Evolutionary conservation across 2,797 vertebrate species (phyloP).

Genomic region (Chelidonichthys spinosus): DNA sequence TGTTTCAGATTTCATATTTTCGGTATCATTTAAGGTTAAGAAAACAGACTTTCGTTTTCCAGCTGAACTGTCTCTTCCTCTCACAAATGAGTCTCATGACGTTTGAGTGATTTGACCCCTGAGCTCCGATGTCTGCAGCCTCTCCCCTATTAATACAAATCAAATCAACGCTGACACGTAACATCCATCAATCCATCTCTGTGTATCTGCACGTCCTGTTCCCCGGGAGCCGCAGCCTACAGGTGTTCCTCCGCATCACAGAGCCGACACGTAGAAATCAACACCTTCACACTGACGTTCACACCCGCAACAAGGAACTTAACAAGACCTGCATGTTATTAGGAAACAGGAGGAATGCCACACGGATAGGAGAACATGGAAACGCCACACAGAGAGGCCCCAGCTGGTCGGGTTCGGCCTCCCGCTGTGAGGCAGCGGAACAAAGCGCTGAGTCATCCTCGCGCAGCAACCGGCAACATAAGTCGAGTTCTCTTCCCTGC

Average conservation of each 20-base stretch:
- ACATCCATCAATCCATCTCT: conserved; percentile 38
- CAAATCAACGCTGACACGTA: conserved; percentile 48
- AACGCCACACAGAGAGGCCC: conserved; percentile 10
- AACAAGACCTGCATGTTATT: conserved; percentile 30
- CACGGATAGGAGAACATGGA: conserved; percentile 1
- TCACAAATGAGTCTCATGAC: conserved; percentile 18
- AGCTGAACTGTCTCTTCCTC: not conserved
- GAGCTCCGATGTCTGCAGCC: conserved; percentile 10
- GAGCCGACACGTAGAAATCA: conserved; percentile 15
- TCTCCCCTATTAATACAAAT: conserved; percentile 29
- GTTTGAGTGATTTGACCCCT: conserved; percentile 25
- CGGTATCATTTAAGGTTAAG: not conserved
- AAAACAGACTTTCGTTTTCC: not conserved
- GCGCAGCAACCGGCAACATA: not conserved
- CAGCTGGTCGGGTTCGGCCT: conserved; percentile 23
- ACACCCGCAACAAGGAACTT: conserved; percentile 38
- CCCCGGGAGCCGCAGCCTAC: not conserved
- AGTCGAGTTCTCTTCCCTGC: not conserved
- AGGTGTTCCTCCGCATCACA: conserved; percentile 27
- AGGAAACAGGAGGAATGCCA: conserved; percentile 18
- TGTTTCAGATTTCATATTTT: conserved; percentile 3
- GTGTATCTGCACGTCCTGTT: conserved; percentile 12
- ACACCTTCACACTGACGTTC: conserved; percentile 26
- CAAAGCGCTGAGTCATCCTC: conserved; percentile 16
- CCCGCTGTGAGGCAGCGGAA: conserved; percentile 19